These are phyloP conservation scores for Hydrolagus colliei DNA, from an alignment of 2,797 vertebrate genomes.

Conservation along the genomic window DNA sequence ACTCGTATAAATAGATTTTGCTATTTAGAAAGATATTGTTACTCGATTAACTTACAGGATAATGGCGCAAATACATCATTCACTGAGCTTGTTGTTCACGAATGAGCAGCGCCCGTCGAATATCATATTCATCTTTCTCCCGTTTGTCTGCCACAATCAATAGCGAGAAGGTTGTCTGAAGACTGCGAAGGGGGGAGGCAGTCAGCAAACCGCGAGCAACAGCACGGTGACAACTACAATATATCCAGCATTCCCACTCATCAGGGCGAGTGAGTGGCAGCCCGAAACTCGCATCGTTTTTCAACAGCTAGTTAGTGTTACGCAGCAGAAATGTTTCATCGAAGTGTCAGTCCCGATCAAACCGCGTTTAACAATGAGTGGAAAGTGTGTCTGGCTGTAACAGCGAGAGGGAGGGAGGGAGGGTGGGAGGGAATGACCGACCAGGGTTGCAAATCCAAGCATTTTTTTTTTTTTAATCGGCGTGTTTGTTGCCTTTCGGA, in stretches of 20 bases:
- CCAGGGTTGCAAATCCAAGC: too few species aligned
- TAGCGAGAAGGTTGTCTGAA: conserved; percentile 45
- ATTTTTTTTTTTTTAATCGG: background rate
- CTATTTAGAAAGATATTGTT: conserved; percentile 54
- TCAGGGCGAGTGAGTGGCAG: background rate
- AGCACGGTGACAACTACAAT: conserved; percentile 20
- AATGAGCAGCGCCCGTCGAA: conserved; percentile 68
- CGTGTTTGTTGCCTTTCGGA: background rate
- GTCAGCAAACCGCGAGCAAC: conserved; percentile 1
- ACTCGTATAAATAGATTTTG: conserved; percentile 50
- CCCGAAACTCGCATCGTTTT: background rate
- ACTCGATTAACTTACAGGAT: conserved; percentile 61
- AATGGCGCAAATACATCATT: conserved; percentile 56
- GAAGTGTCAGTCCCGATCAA: background rate
- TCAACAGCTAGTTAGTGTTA: background rate
- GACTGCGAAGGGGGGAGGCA: background rate
- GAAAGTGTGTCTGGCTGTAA: too few species aligned
- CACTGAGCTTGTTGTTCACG: conserved; percentile 66
- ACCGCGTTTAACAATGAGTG: background rate
- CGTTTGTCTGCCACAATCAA: conserved; percentile 60
- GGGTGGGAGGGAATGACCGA: too few species aligned
- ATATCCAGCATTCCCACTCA: background rate
- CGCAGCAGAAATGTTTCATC: background rate
- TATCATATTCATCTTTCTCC: conserved; percentile 60
- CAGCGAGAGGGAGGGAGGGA: background rate